These are phyloP conservation scores for Aldabrachelys gigantea DNA, from an alignment of 2,113 vertebrate genomes.

Conservation along the genomic window DNA sequence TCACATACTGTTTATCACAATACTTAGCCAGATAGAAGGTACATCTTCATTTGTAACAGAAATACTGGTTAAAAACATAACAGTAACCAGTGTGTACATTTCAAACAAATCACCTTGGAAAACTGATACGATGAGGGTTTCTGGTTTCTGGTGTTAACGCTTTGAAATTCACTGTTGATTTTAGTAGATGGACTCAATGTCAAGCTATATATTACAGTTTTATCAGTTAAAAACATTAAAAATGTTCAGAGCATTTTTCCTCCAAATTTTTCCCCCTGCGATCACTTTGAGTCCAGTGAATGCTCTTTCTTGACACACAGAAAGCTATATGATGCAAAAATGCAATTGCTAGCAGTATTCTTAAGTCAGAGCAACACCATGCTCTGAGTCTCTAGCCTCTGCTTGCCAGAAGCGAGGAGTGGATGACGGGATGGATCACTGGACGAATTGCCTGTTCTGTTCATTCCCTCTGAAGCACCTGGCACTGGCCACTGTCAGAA, in stretches of 20 bases:
- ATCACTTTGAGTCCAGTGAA: not conserved
- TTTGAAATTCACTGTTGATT: not conserved
- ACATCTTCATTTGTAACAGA: slow-evolving; percentile 7
- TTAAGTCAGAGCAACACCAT: not conserved
- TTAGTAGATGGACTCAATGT: not conserved
- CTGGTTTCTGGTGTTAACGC: not conserved
- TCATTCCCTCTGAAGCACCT: not conserved
- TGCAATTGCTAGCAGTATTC: not conserved
- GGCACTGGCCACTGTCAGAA: not conserved
- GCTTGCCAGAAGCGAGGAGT: not conserved
- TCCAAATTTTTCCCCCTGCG: not conserved
- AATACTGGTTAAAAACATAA: slow-evolving; percentile 1
- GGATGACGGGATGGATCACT: not conserved
- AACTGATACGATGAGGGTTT: not conserved
- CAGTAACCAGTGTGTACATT: not conserved
- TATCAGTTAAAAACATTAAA: not conserved
- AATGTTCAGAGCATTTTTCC: not conserved
- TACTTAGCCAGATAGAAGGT: not conserved
- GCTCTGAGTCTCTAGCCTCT: not conserved
- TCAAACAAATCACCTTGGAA: slow-evolving; percentile 8
- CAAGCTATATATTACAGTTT: not conserved
- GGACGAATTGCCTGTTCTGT: not conserved
- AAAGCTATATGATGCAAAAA: not conserved
- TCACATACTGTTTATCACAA: not conserved
- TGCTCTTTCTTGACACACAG: not conserved